phyloP scores from a whole-genome alignment of 2,888 invertebrate genomes.

The Acanthosepion pharaonis region DNA sequence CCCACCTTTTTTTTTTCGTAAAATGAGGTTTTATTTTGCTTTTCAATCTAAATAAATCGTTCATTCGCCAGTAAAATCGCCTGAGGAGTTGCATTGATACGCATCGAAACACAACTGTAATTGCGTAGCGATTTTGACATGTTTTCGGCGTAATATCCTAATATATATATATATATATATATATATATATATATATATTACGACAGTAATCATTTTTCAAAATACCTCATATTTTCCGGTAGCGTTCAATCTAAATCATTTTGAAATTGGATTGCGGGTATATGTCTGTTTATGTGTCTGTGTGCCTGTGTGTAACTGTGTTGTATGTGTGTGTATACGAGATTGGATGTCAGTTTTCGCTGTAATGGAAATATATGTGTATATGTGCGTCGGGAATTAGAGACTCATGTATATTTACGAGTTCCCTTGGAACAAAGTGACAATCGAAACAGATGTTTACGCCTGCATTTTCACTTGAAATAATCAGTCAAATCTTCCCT shows the following conservation, averaged over 20 bases:
- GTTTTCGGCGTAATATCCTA: too few species aligned
- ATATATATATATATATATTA: too few species aligned
- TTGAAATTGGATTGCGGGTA: background rate
- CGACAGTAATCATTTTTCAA: too few species aligned
- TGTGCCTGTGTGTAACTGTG: background rate
- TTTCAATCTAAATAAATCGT: too few species aligned
- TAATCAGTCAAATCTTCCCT: background rate
- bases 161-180: too few species aligned
- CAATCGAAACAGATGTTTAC: background rate
- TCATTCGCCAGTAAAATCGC: too few species aligned
- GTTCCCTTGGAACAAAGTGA: background rate
- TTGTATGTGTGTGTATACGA: background rate
- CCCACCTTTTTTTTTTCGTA: too few species aligned
- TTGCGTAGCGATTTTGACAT: too few species aligned
- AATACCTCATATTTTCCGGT: too few species aligned
- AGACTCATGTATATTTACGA: slow-evolving; percentile 11
- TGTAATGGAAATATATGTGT: background rate
- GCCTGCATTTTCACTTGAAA: background rate
- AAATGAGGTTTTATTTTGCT: too few species aligned
- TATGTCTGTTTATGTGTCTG: background rate
- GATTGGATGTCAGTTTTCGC: background rate
- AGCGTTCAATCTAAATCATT: background rate
- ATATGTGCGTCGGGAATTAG: background rate
- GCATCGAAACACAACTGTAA: too few species aligned
- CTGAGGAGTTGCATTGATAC: too few species aligned